Evolutionary conservation across 2,888 invertebrate species (phyloP).

Genomic region (Listrodromus nycthemerus): DNA sequence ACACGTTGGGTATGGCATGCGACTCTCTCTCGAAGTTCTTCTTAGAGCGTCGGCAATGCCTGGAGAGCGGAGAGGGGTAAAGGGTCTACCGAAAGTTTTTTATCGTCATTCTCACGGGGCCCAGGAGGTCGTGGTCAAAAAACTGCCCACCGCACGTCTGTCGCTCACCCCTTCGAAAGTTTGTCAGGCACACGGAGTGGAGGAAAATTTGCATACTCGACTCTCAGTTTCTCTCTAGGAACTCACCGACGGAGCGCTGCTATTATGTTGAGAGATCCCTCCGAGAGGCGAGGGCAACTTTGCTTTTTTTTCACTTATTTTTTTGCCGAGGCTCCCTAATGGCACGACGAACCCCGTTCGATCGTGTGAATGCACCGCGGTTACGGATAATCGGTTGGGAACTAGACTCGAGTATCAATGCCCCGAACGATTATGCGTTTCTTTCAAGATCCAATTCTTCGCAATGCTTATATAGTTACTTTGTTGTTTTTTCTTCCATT

Average conservation of each 20-base stretch:
- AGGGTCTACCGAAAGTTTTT: constrained; percentile 64
- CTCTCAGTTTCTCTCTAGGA: constrained; percentile 48
- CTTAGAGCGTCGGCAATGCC: constrained; percentile 31
- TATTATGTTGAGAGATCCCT: constrained; percentile 6
- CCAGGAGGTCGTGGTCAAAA: constrained; percentile 78
- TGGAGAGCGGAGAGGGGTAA: constrained; percentile 45
- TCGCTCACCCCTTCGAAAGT: constrained; percentile 69
- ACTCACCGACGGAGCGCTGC: constrained; percentile 34
- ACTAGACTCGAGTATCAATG: constrained; percentile 29
- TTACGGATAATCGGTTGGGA: constrained; percentile 56
- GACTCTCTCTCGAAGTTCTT: constrained; percentile 45
- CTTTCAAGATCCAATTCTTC: background rate
- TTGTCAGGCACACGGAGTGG: constrained; percentile 68
- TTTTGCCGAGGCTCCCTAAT: constrained; percentile 33
- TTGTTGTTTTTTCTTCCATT: constrained; percentile 14
- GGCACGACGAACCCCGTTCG: constrained; percentile 44
- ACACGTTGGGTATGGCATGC: constrained; percentile 52
- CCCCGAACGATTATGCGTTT: constrained; percentile 1
- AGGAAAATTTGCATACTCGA: constrained; percentile 71
- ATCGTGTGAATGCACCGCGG: constrained; percentile 68
- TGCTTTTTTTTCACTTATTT: constrained; percentile 46
- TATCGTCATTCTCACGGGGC: constrained; percentile 75
- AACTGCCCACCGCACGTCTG: constrained; percentile 69
- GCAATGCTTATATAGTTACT: background rate
- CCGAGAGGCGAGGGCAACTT: constrained; percentile 36